phyloP scores from a whole-genome alignment of 2,888 invertebrate species.

The Nomada goodeniana region DNA sequence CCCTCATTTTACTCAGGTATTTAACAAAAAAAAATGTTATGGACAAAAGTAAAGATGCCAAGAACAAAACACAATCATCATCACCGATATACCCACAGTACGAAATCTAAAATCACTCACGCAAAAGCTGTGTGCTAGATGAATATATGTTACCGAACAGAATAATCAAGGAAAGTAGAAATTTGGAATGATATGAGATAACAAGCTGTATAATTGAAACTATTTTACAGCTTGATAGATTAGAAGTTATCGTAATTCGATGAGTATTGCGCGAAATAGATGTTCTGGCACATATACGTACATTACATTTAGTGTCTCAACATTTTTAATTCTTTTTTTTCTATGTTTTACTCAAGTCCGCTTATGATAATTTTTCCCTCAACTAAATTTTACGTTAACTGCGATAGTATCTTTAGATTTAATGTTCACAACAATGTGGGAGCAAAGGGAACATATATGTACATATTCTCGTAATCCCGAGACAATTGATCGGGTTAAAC shows the following conservation, averaged over 20 bases:
- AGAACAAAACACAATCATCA: not conserved
- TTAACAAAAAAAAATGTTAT: not conserved
- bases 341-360: constrained; percentile 11
- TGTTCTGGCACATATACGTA: constrained; percentile 42
- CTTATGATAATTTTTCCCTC: constrained; percentile 27
- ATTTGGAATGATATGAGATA: constrained; percentile 12
- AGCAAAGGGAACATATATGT: constrained; percentile 54
- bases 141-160: constrained; percentile 1
- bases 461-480: constrained; percentile 39
- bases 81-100: not conserved
- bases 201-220: constrained; percentile 1
- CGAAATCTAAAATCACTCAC: constrained; percentile 1
- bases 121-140: constrained; percentile 1
- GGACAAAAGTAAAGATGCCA: not conserved
- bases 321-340: constrained; percentile 29
- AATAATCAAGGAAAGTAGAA: constrained; percentile 10
- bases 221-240: not conserved
- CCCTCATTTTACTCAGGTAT: constrained; percentile 26
- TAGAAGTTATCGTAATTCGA: constrained; percentile 20
- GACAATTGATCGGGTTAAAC: constrained; percentile 31
- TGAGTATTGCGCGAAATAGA: constrained; percentile 15
- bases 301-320: constrained; percentile 50
- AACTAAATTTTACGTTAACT: constrained; percentile 43
- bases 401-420: constrained; percentile 45
- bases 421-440: constrained; percentile 55